Percentiles rank a stretch among this genome's conserved stretches.
Conservation (phyloP, 2,888 invertebrate species). For the Chalcis sispes region DNA sequence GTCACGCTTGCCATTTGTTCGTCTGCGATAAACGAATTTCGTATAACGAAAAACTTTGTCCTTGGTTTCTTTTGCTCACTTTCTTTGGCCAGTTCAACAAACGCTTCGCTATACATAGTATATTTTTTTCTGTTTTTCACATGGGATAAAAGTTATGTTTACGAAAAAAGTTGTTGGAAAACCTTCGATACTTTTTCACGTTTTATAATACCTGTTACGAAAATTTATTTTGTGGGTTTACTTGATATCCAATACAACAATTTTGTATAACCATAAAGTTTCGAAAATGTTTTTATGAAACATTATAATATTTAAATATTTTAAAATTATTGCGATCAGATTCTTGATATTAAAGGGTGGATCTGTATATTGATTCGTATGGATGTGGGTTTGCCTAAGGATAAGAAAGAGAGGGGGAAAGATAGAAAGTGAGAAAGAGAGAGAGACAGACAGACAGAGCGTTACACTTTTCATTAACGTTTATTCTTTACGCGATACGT, state of each 20-base stretch:
- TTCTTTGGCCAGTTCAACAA: no score
- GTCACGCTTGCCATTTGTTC: constrained; percentile 1
- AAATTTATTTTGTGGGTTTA: no score
- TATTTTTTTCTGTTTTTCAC: not conserved
- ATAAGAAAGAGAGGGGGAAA: constrained; percentile 1
- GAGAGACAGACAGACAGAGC: no score
- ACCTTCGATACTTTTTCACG: constrained; percentile 11
- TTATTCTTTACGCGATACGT: no score
- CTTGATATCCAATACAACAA: no score
- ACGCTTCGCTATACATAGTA: no score
- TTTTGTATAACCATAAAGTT: no score
- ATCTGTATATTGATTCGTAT: no score
- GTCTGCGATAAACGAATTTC: constrained; percentile 37
- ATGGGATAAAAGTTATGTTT: not conserved
- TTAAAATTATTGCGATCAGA: constrained; percentile 55
- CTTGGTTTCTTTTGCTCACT: not conserved
- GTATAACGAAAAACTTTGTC: constrained; percentile 16
- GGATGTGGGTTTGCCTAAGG: not conserved
- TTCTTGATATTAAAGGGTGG: no score
- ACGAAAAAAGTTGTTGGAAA: not conserved
- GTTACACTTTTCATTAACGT: no score
- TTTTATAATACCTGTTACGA: not conserved
- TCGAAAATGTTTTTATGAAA: no score
- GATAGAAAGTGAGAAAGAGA: not conserved
- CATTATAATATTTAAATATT: no score